Evolutionary conservation across 2,113 vertebrate species (phyloP).

Genomic region (Ceyx margarethae): DNA sequence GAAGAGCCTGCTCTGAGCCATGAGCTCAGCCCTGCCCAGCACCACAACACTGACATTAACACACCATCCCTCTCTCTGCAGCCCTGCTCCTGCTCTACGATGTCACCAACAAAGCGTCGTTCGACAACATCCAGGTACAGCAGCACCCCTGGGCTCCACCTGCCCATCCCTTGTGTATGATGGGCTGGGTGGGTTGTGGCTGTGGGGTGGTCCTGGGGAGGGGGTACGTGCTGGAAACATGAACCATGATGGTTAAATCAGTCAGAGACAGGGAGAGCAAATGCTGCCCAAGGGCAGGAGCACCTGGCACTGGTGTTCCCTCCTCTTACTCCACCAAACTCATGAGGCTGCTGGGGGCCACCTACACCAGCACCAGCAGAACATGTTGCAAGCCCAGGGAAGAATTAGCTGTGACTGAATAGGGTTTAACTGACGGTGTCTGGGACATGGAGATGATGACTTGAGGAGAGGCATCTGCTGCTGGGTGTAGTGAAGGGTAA

Average conservation of each 20-base stretch:
- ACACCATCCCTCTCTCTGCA: conserved; percentile 34
- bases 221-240: not conserved
- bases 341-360: not conserved
- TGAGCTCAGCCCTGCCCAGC: not conserved
- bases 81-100: conserved; percentile 92
- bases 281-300: not conserved
- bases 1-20: not conserved
- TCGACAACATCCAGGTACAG: conserved; percentile 91
- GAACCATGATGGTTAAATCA: not conserved
- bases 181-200: not conserved
- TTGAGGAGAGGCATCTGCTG: not conserved
- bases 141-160: not conserved
- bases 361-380: not conserved
- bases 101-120: conserved; percentile 91
- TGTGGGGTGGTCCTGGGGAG: not conserved
- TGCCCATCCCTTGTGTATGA: accelerated
- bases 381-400: accelerated
- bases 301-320: not conserved
- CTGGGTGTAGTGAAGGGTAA: accelerated
- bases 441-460: accelerated
- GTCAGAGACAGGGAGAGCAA: not conserved
- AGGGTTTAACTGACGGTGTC: not conserved
- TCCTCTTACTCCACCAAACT: accelerated
- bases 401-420: not conserved
- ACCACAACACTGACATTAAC: accelerated